phyloP scores from a whole-genome alignment of 2,113 vertebrate species.

The Suncus etruscus region DNA sequence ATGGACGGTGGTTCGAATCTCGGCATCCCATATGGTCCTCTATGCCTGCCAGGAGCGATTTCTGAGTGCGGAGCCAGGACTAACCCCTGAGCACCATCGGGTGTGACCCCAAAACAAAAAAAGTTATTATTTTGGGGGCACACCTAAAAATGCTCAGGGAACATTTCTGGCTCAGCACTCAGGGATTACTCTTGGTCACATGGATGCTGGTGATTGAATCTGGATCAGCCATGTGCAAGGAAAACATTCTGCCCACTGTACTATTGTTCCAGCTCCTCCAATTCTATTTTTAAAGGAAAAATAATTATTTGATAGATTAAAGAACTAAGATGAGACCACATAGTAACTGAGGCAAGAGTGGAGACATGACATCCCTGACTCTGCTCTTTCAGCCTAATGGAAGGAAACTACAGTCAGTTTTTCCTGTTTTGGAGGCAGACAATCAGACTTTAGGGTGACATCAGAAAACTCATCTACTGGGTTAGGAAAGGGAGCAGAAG shows the following conservation, averaged over 20 bases:
- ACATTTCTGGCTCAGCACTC: no score
- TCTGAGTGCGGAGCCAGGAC: no score
- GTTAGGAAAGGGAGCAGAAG: constrained; percentile 1
- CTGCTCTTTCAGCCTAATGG: neutral
- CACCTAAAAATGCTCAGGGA: no score
- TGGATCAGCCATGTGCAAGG: no score
- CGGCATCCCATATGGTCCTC: no score
- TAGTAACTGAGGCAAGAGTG: constrained; percentile 5
- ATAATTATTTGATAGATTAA: constrained; percentile 17
- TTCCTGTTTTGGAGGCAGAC: constrained; percentile 63
- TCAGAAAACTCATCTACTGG: constrained; percentile 44
- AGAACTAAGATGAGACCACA: constrained; percentile 18
- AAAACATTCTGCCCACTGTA: no score
- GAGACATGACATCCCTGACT: neutral
- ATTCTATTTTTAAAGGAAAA: constrained; percentile 31
- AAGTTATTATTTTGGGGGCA: no score
- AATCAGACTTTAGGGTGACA: constrained; percentile 7
- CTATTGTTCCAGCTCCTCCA: neutral
- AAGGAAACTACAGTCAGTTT: constrained; percentile 22
- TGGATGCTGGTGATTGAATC: no score
- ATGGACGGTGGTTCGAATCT: no score
- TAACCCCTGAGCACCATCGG: no score
- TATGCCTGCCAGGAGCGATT: no score
- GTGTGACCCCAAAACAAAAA: neutral
- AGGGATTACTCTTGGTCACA: no score